Conservation (phyloP, 2,888 invertebrate genomes). For the Vannuccia rotundouncinata region DNA sequence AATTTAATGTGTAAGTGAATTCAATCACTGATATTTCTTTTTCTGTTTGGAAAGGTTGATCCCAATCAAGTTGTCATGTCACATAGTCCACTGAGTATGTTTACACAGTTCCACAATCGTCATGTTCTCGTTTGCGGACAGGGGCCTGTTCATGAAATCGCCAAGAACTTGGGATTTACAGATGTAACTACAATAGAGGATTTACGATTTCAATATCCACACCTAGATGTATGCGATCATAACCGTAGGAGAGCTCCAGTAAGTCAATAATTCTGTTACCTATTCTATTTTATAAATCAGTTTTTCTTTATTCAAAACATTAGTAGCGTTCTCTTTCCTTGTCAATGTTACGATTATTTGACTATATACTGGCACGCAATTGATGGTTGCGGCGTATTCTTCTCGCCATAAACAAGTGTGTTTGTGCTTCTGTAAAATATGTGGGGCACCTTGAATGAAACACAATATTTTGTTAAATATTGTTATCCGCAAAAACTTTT, state of each 20-base stretch:
- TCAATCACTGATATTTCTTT: neutral
- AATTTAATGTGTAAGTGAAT: neutral
- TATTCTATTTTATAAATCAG: no score
- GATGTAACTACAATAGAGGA: conserved; percentile 62
- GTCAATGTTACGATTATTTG: no score
- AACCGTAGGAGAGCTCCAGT: conserved; percentile 54
- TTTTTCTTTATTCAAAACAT: no score
- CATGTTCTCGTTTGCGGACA: conserved; percentile 64
- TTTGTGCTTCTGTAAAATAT: no score
- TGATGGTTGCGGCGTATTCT: no score
- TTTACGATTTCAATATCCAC: conserved; percentile 61
- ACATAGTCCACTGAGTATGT: conserved; percentile 64
- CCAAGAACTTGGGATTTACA: conserved; percentile 61
- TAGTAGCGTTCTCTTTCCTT: no score
- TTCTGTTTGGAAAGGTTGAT: conserved; percentile 54
- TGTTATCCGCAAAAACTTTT: no score
- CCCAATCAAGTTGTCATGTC: conserved; percentile 65
- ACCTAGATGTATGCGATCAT: conserved; percentile 63
- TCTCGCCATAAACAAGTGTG: no score
- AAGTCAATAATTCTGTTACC: conserved; percentile 42
- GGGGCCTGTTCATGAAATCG: conserved; percentile 61
- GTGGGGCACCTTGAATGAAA: no score
- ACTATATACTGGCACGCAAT: no score
- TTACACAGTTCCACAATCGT: conserved; percentile 62
- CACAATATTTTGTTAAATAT: no score